Evolutionary conservation across 2,888 invertebrate genomes (phyloP).

Genomic region (Cheilosia vulpina): DNA sequence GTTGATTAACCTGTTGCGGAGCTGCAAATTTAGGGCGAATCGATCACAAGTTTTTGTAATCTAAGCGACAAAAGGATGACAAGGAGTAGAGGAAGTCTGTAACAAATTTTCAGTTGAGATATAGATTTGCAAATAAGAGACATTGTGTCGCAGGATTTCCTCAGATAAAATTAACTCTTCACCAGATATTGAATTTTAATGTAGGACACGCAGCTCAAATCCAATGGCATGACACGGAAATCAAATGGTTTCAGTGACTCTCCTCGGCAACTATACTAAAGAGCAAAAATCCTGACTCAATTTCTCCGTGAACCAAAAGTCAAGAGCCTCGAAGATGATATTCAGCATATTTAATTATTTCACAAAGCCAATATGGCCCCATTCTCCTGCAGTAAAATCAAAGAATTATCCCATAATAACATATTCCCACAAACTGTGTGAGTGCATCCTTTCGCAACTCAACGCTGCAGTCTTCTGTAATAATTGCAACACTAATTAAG

Average conservation of each 20-base stretch:
- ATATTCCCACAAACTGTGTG: constrained; percentile 32
- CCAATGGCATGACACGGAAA: too few species aligned
- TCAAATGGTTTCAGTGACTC: too few species aligned
- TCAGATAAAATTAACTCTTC: too few species aligned
- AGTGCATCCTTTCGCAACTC: constrained; percentile 28
- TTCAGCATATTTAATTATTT: constrained; percentile 27
- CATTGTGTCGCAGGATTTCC: too few species aligned
- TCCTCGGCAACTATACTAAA: too few species aligned
- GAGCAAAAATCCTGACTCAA: background rate
- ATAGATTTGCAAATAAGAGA: too few species aligned
- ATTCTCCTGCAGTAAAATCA: background rate
- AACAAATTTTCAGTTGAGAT: too few species aligned
- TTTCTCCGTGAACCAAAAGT: constrained; percentile 18
- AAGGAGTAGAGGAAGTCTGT: too few species aligned
- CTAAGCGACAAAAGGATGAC: too few species aligned
- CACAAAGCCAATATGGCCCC: background rate
- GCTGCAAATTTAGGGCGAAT: background rate
- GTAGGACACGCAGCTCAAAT: too few species aligned
- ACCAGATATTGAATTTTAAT: too few species aligned
- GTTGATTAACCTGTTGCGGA: constrained; percentile 51
- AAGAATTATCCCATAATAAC: constrained; percentile 46
- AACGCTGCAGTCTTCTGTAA: background rate
- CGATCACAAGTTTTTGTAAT: too few species aligned
- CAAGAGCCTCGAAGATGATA: background rate
- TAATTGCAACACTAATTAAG: constrained; percentile 63